These are phyloP conservation scores for Stegophylla sp. DNA, from an alignment of 2,888 invertebrate species.

Conservation along the genomic window DNA sequence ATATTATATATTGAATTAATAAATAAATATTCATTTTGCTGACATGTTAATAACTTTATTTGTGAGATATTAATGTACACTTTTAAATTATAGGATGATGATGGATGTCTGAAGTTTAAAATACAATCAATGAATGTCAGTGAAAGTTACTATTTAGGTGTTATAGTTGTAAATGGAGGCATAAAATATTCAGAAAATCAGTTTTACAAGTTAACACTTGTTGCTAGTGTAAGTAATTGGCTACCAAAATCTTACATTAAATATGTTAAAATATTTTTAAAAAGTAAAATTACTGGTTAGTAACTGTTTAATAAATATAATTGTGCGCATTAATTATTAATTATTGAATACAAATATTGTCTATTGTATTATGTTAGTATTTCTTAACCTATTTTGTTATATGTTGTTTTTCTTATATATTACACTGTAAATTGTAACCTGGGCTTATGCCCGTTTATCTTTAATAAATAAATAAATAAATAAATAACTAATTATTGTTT, in stretches of 20 bases:
- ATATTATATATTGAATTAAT: too few species aligned
- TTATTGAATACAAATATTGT: too few species aligned
- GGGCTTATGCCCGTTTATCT: too few species aligned
- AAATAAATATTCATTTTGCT: too few species aligned
- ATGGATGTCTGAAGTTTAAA: slow-evolving; percentile 76
- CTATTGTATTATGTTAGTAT: too few species aligned
- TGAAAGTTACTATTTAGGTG: slow-evolving; percentile 70
- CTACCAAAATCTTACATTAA: background rate
- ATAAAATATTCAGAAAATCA: slow-evolving; percentile 81
- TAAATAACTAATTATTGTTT: slow-evolving; percentile 46
- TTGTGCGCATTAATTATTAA: too few species aligned
- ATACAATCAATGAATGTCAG: slow-evolving; percentile 72
- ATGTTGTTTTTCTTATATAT: too few species aligned
- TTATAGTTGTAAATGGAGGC: slow-evolving; percentile 73
- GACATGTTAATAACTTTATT: background rate
- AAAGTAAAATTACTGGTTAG: too few species aligned
- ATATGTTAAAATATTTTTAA: background rate
- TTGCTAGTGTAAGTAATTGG: slow-evolving; percentile 73
- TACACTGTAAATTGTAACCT: too few species aligned
- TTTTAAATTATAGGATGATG: slow-evolving; percentile 69
- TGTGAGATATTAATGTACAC: slow-evolving; percentile 55
- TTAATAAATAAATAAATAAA: too few species aligned
- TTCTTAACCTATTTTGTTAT: too few species aligned
- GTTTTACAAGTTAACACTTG: slow-evolving; percentile 78
- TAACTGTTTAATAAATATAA: too few species aligned